Conservation (phyloP, 2,113 vertebrate genomes). For the Eulemur rufifrons region DNA sequence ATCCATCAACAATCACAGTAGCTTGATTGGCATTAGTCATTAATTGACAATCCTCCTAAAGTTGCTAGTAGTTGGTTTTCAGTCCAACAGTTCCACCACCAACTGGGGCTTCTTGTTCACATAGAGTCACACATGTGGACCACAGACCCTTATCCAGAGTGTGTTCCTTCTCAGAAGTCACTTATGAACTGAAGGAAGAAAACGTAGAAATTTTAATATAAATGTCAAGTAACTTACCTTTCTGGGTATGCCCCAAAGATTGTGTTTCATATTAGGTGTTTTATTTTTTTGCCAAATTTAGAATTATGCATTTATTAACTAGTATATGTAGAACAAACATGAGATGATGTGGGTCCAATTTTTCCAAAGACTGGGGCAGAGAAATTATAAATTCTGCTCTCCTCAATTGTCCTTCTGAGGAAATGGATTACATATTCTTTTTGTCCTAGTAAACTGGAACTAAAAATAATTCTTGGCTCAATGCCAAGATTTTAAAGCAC, state of each 20-base stretch:
- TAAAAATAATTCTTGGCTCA: slow-evolving; percentile 27
- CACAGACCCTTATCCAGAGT: not conserved
- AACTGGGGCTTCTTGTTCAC: not conserved
- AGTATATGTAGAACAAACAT: not conserved
- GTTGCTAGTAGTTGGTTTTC: not conserved
- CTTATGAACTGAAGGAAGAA: not conserved
- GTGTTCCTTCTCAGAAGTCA: not conserved
- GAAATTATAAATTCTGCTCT: not conserved
- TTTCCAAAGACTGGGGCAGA: not conserved
- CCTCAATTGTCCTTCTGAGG: not conserved
- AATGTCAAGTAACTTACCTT: not conserved
- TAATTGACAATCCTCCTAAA: not conserved
- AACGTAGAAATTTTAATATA: not conserved
- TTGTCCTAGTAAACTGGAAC: not conserved
- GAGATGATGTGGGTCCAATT: not conserved
- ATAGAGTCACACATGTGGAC: not conserved
- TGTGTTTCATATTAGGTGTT: not conserved
- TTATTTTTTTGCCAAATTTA: not conserved
- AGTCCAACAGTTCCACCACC: not conserved
- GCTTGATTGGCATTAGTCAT: not conserved
- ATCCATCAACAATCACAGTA: not conserved
- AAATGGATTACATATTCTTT: not conserved
- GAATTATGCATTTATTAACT: not conserved
- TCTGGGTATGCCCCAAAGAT: not conserved
- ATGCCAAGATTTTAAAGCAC: not conserved